Evolutionary conservation across 2,797 vertebrate species (phyloP).

Genomic region (Acestrorhynchus altus): DNA sequence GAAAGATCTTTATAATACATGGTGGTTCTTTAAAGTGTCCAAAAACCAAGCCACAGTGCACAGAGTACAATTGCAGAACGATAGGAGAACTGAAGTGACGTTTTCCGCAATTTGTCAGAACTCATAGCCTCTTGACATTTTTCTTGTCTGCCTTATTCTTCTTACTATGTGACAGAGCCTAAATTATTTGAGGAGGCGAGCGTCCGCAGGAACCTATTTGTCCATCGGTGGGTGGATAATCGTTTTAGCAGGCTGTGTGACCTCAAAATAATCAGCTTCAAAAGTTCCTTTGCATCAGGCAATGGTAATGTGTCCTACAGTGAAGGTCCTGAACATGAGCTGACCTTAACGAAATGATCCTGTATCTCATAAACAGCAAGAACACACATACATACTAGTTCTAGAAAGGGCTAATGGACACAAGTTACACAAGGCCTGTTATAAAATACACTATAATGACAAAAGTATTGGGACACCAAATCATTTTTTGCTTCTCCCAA

Average conservation of each 20-base stretch:
- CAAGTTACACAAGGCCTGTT: not conserved
- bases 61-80: not conserved
- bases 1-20: not conserved
- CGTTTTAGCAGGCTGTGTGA: conserved; percentile 1
- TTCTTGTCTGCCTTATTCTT: not conserved
- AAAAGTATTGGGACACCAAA: no score
- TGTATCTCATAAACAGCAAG: not conserved
- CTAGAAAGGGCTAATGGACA: not conserved
- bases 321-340: not conserved
- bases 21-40: not conserved
- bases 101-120: not conserved
- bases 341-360: not conserved
- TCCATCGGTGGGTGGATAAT: not conserved
- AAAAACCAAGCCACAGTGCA: not conserved
- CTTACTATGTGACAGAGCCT: not conserved
- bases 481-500: no score
- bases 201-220: conserved; percentile 8
- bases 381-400: not conserved
- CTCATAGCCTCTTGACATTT: not conserved
- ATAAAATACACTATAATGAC: no score
- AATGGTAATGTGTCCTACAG: not conserved
- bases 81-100: not conserved
- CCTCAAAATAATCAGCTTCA: not conserved
- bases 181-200: not conserved
- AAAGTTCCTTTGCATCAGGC: not conserved